Conservation (phyloP, 2,888 invertebrate genomes). For the Archaeoteleia sp. region DNA sequence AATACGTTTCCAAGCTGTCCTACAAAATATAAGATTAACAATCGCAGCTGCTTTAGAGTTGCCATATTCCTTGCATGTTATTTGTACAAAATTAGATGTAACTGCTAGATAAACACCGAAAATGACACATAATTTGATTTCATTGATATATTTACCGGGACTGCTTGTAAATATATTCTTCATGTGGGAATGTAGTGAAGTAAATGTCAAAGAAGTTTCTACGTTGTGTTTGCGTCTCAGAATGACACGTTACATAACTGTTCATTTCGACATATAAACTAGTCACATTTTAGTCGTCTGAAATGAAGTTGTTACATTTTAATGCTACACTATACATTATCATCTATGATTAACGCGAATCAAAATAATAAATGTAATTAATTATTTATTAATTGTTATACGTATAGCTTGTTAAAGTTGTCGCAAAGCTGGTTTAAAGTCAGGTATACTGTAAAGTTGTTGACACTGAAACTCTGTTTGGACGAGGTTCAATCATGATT, state of each 20-base stretch:
- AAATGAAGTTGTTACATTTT: no score
- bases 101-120: not conserved
- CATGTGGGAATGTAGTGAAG: constrained; percentile 27
- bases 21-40: no score
- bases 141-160: not conserved
- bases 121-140: constrained; percentile 8
- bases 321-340: no score
- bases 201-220: constrained; percentile 15
- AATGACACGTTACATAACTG: constrained; percentile 2
- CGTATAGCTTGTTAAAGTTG: constrained; percentile 11
- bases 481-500: no score
- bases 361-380: not conserved
- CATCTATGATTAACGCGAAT: not conserved
- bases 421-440: constrained; percentile 40
- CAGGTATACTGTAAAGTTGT: constrained; percentile 32
- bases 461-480: no score
- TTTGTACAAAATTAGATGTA: constrained; percentile 9
- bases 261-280: no score
- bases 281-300: no score
- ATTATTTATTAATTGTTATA: not conserved
- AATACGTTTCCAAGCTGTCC: no score
- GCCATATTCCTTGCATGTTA: constrained; percentile 19
- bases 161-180: constrained; percentile 2
- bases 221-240: constrained; percentile 32
- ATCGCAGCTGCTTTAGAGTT: no score